Conservation (phyloP, 2,797 vertebrate genomes). For the Xiphophorus birchmanni region DNA sequence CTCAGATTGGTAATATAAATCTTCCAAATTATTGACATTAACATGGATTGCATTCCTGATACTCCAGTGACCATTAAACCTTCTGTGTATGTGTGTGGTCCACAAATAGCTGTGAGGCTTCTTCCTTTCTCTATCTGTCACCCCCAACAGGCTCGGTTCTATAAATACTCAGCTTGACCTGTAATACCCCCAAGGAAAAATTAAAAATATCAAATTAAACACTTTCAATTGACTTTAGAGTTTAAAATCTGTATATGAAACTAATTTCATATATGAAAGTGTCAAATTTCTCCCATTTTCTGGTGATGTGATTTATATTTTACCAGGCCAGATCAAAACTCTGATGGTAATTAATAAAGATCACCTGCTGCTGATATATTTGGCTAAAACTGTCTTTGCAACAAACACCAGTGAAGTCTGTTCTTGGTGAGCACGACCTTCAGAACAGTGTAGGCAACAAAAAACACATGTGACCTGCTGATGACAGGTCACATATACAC, state of each 20-base stretch:
- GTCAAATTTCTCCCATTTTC: background rate
- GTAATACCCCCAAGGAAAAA: background rate
- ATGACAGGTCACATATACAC: conserved; percentile 23
- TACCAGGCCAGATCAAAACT: background rate
- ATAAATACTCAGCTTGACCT: conserved; percentile 14
- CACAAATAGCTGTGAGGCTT: conserved; percentile 18
- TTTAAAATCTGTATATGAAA: background rate
- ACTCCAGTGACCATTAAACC: background rate
- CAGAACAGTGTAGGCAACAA: background rate
- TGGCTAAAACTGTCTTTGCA: background rate
- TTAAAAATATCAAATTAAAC: background rate
- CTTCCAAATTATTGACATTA: conserved; percentile 3
- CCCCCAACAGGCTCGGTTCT: background rate
- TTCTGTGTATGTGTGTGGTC: background rate
- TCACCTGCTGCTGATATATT: background rate
- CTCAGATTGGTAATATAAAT: background rate
- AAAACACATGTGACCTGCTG: conserved; percentile 1
- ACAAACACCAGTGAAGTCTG: background rate
- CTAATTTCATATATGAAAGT: background rate
- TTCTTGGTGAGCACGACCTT: background rate
- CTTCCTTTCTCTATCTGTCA: conserved; percentile 9
- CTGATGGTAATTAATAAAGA: background rate
- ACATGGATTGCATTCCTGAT: background rate
- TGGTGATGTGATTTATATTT: background rate
- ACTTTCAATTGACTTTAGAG: background rate